Conservation (phyloP, 2,888 invertebrate species). For the Oscheius sp. region DNA sequence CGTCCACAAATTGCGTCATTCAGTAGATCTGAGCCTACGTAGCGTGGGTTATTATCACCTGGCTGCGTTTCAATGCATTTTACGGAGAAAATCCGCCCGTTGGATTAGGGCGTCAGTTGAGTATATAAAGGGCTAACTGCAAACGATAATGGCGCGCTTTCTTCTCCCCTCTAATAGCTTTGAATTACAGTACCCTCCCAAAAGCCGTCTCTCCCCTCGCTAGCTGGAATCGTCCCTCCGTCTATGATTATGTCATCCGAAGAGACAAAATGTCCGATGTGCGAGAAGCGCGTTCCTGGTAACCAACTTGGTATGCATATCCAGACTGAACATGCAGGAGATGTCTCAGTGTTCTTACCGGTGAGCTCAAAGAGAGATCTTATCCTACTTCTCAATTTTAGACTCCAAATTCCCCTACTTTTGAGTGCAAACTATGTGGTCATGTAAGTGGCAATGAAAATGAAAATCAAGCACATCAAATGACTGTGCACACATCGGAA, state of each 20-base stretch:
- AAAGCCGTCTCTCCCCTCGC: constrained; percentile 3
- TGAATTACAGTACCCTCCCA: constrained; percentile 15
- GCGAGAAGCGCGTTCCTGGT: constrained; percentile 39
- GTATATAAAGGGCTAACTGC: too few relatives aligned
- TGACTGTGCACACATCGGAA: constrained; percentile 23
- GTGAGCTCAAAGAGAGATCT: not conserved
- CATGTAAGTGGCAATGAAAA: constrained; percentile 20
- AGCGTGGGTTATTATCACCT: too few relatives aligned
- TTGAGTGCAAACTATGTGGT: constrained; percentile 30
- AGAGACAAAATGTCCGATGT: constrained; percentile 40
- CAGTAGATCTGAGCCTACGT: too few relatives aligned
- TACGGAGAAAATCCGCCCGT: too few relatives aligned
- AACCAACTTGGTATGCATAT: constrained; percentile 39
- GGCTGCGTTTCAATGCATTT: too few relatives aligned
- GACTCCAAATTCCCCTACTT: constrained; percentile 10
- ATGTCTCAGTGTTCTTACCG: too few relatives aligned
- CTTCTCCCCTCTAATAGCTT: not conserved
- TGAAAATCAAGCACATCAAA: constrained; percentile 31
- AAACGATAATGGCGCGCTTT: too few relatives aligned
- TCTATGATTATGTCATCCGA: constrained; percentile 15
- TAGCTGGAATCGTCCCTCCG: constrained; percentile 24
- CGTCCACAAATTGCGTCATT: too few relatives aligned
- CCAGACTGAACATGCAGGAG: constrained; percentile 39
- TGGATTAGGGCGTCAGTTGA: too few relatives aligned
- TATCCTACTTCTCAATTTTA: constrained; percentile 2